Conservation (phyloP, 2,113 vertebrate species). For the Osmerus mordax region DNA sequence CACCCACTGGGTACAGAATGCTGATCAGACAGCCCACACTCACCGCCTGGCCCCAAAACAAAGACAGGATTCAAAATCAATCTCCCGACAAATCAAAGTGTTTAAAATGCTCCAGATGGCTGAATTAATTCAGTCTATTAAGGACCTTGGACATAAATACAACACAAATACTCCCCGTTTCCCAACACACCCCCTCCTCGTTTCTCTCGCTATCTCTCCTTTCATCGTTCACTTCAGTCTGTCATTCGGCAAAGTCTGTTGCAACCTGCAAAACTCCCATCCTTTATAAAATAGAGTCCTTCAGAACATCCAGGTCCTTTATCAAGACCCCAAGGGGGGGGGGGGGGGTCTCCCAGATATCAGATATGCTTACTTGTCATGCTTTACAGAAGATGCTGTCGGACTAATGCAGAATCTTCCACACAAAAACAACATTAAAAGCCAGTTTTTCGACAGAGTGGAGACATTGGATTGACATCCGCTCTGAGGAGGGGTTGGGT, state of each 20-base stretch:
- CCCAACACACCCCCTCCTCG: neutral
- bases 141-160: constrained; percentile 12
- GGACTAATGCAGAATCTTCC: too few species aligned
- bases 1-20: constrained; percentile 9
- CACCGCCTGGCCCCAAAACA: neutral
- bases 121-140: constrained; percentile 18
- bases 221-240: neutral
- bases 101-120: constrained; percentile 32
- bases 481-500: too few species aligned
- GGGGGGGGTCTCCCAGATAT: too few species aligned
- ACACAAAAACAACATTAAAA: too few species aligned
- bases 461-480: constrained; percentile 2
- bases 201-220: neutral
- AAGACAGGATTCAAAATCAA: neutral
- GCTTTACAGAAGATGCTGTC: too few species aligned
- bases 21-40: constrained; percentile 22
- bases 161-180: neutral
- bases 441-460: too few species aligned
- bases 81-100: constrained; percentile 30
- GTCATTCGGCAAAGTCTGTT: neutral
- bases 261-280: constrained; percentile 39
- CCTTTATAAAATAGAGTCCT: neutral
- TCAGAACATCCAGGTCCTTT: neutral
- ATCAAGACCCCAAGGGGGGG: neutral
- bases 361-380: too few species aligned